A percentile compares a stretch with the other conserved stretches of the same genome.
Evolutionary conservation across 2,888 invertebrate species (phyloP).

Genomic region (Phyto melanocephala): DNA sequence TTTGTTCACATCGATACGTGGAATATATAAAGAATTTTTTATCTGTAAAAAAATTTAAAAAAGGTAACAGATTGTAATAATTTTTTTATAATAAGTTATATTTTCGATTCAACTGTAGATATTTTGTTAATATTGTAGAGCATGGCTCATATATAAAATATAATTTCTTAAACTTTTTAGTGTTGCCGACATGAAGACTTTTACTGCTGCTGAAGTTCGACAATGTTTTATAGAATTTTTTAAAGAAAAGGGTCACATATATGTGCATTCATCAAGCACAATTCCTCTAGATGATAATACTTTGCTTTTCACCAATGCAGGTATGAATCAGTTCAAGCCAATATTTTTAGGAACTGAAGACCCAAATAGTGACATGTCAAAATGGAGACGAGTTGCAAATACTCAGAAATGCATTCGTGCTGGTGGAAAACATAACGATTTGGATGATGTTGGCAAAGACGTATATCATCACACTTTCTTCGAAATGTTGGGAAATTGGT

Average conservation of each 20-base stretch:
- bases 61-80: too few species aligned
- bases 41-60: too few species aligned
- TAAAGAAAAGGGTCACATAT: slow-evolving; percentile 90
- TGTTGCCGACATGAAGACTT: slow-evolving; percentile 68
- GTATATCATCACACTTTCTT: slow-evolving; percentile 99
- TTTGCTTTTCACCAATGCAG: slow-evolving; percentile 97
- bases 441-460: slow-evolving; percentile 99
- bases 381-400: slow-evolving; percentile 92
- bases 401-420: slow-evolving; percentile 99
- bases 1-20: too few species aligned
- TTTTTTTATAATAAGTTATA: too few species aligned
- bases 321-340: slow-evolving; percentile 99
- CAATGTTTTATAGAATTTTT: slow-evolving; percentile 94
- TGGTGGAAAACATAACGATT: slow-evolving; percentile 99
- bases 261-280: slow-evolving; percentile 98
- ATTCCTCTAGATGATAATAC: slow-evolving; percentile 99
- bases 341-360: slow-evolving; percentile 97
- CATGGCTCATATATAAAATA: too few species aligned
- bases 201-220: slow-evolving; percentile 87
- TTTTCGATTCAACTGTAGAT: too few species aligned
- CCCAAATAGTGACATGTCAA: slow-evolving; percentile 97
- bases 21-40: too few species aligned
- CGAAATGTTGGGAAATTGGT: slow-evolving; percentile 99
- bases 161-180: not conserved
- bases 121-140: too few species aligned